Evolutionary conservation across 1,140 invertebrate genomes (phyloP).

Genomic region (Rhyzopertha dominica): DNA sequence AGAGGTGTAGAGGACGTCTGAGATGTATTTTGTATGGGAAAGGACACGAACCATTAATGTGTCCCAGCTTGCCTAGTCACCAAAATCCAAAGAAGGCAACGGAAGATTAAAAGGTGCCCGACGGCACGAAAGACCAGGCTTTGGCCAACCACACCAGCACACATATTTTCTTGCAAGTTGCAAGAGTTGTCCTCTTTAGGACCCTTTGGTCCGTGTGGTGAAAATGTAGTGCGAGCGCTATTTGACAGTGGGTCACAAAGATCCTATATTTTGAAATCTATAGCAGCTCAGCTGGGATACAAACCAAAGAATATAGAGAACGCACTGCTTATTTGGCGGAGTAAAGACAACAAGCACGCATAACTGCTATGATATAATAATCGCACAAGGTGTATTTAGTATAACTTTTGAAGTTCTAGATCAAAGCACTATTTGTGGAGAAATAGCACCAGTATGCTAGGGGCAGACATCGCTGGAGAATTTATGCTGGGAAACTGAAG

Average conservation of each 20-base stretch:
- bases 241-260: conserved; percentile 3
- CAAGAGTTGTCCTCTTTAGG: background rate
- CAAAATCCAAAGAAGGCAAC: background rate
- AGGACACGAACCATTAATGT: conserved; percentile 1
- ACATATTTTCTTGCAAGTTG: background rate
- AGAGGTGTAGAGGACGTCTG: background rate
- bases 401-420: background rate
- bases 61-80: background rate
- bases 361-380: background rate
- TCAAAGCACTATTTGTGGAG: background rate
- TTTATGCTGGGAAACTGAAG: background rate
- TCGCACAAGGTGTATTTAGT: background rate
- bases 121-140: background rate
- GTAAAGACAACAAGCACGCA: background rate
- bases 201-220: too few species aligned
- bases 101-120: background rate
- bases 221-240: background rate
- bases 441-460: background rate
- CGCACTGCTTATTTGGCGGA: background rate
- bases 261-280: background rate
- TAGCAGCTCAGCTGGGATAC: background rate
- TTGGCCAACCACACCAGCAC: background rate
- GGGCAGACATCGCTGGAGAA: background rate
- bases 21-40: background rate
- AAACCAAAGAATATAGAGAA: background rate